phyloP scores from a whole-genome alignment of 2,797 vertebrate species.

The Tarsius wallacei region DNA sequence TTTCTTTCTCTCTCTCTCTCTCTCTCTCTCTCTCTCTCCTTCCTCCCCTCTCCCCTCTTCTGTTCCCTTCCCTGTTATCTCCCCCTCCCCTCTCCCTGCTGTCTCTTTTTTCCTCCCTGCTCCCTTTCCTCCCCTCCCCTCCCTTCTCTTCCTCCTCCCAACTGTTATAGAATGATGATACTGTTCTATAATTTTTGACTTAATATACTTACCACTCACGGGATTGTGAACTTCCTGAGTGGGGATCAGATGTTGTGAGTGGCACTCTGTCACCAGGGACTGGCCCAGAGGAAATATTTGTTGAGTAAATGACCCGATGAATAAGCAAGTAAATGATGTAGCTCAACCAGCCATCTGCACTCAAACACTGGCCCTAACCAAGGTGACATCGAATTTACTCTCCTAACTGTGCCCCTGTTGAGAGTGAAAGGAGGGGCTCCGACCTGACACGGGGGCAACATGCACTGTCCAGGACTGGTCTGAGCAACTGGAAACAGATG shows the following conservation, averaged over 20 bases:
- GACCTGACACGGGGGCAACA: neutral
- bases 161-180: neutral
- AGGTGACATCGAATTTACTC: neutral
- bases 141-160: neutral
- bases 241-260: neutral
- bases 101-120: neutral
- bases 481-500: neutral
- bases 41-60: neutral
- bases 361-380: neutral
- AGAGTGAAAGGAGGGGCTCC: neutral
- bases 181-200: neutral
- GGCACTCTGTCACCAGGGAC: neutral
- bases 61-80: neutral
- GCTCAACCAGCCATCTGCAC: neutral
- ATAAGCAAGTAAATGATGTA: neutral
- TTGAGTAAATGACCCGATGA: conserved; percentile 23
- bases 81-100: neutral
- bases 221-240: neutral
- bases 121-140: neutral
- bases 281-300: neutral
- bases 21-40: neutral
- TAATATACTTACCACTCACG: neutral
- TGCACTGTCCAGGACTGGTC: neutral
- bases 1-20: neutral
- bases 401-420: neutral